Conservation (phyloP, 2,888 invertebrate species). For the Pseudanteris insignis region DNA sequence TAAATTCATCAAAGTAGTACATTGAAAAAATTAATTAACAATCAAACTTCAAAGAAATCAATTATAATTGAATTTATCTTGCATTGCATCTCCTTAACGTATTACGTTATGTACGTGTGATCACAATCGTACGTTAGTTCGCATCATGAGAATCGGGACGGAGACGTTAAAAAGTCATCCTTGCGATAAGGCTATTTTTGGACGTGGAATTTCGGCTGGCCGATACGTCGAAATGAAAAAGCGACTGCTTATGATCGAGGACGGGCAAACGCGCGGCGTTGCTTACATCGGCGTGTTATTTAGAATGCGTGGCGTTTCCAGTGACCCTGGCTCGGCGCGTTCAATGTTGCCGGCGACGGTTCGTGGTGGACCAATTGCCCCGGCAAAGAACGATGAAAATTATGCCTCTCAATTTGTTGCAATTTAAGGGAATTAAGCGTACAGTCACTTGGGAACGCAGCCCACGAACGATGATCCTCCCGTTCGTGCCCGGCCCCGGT, state of each 20-base stretch:
- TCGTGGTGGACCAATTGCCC: slow-evolving; percentile 55
- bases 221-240: too few relatives aligned
- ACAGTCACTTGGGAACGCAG: slow-evolving; percentile 40
- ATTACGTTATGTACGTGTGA: too few relatives aligned
- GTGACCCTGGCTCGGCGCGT: slow-evolving; percentile 53
- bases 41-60: too few relatives aligned
- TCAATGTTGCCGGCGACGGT: slow-evolving; percentile 51
- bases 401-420: slow-evolving; percentile 61
- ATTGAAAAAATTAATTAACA: too few relatives aligned
- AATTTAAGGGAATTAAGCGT: slow-evolving; percentile 62
- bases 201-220: not conserved
- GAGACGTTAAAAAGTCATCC: too few relatives aligned
- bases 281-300: slow-evolving; percentile 12
- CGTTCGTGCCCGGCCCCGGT: slow-evolving; percentile 6
- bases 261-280: not conserved
- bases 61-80: too few relatives aligned
- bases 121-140: too few relatives aligned
- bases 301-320: slow-evolving; percentile 17
- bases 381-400: slow-evolving; percentile 60
- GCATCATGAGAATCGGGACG: too few relatives aligned
- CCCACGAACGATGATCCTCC: slow-evolving; percentile 26
- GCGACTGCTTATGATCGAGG: slow-evolving; percentile 6
- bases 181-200: slow-evolving; percentile 2
- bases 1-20: too few relatives aligned
- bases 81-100: too few relatives aligned